Base-by-base conservation (phyloP, 2,113 vertebrate species). In the Gorsachius goisagi region DNA sequence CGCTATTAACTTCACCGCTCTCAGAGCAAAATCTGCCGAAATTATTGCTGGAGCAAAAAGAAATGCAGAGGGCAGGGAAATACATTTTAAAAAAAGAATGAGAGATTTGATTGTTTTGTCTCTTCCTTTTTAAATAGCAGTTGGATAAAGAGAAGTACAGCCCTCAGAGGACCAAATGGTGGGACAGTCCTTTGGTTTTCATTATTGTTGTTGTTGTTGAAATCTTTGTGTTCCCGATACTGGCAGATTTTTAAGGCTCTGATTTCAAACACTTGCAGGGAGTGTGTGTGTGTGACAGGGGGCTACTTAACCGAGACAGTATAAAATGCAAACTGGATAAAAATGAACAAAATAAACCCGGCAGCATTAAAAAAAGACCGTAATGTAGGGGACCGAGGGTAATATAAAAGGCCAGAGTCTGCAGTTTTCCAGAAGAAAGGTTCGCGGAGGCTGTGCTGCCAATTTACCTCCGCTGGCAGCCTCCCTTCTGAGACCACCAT, bases 401-500 rank as follows among this genome's bases (percentile, higher is more conserved):
- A 32, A 52, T 22, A 49, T 44, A 85, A 96, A 94, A 95, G 49
- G 59, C 64, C 78, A 32, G 35, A 88, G 76, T 74, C 64, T 85
- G 73, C 93, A 93, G 53, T 73, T 91, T 89, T 84, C 47, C 76
- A 85, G 73, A 73, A 83, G 55, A 89, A 95, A 85, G 93, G 67
- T 63, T 73, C 2, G 2, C n/a, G 75, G 55, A 75, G 77, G 14
- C 69, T 45, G 47, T 68, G 74, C 92, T 88, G 91, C 90, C 85
- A 30, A 3, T 67, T 60, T 82, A 44, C 71, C 86, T 94, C 87
- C 13, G 3, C 71, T 67, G 66, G 69, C 94, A 94, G 93, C 71
- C 80, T 89, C 77, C 81, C 81, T 32, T 53, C 89, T 3, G 35
- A 94, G 96, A 96, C 96, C 96, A 96, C 96, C 96, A 96, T 83